Conservation (phyloP, 2,888 invertebrate genomes). For the Digitonthophagus gazella region DNA sequence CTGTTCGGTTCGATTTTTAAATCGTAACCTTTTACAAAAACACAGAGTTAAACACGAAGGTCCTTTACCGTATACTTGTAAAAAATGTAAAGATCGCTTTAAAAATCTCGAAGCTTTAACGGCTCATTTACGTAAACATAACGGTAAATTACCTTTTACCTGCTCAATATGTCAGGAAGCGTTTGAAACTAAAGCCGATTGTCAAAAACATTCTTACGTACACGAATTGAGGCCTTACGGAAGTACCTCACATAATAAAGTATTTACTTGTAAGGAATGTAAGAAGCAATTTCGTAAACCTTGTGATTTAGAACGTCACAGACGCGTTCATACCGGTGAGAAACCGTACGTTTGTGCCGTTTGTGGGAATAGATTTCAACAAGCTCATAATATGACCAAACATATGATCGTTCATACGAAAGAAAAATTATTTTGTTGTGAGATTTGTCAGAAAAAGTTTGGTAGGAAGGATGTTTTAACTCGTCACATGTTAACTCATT, state of each 20-base stretch:
- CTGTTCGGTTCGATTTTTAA: conserved; percentile 41
- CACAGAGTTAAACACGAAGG: conserved; percentile 49
- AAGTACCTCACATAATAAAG: conserved; percentile 31
- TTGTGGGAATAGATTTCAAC: conserved; percentile 38
- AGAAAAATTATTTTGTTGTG: conserved; percentile 45
- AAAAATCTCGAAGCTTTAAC: conserved; percentile 43
- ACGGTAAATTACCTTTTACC: conserved; percentile 46
- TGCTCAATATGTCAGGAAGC: conserved; percentile 44
- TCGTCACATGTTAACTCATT: conserved; percentile 47
- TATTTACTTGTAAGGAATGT: conserved; percentile 45
- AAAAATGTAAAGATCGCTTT: conserved; percentile 36
- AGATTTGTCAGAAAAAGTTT: conserved; percentile 47
- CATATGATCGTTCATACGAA: conserved; percentile 48
- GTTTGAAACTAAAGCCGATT: conserved; percentile 40
- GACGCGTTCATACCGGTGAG: conserved; percentile 49
- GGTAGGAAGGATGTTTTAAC: conserved; percentile 47
- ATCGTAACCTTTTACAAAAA: conserved; percentile 39
- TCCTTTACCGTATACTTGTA: conserved; percentile 47
- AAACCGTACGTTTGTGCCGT: conserved; percentile 46
- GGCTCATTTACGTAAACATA: conserved; percentile 45
- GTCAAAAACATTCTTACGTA: conserved; percentile 40
- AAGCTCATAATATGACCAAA: conserved; percentile 48
- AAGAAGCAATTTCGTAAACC: conserved; percentile 45
- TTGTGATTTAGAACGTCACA: conserved; percentile 48
- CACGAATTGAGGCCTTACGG: conserved; percentile 40